Conservation (phyloP, 2,797 vertebrate genomes). For the Anomalospiza imberbis region DNA sequence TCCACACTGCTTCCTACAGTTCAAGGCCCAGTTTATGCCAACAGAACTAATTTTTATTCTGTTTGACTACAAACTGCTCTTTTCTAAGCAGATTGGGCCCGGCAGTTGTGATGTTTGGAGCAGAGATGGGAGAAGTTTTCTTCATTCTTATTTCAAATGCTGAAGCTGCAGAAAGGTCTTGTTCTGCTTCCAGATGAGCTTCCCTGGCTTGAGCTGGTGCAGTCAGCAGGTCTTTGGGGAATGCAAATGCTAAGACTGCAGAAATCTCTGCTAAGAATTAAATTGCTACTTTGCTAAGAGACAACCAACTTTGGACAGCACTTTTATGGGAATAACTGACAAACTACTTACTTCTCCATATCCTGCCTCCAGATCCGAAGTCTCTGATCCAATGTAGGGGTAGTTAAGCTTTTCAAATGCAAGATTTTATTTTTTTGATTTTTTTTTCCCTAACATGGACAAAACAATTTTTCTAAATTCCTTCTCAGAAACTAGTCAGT, state of each 20-base stretch:
- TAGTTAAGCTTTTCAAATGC: not conserved
- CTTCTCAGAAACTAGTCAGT: not conserved
- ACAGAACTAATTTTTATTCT: not conserved
- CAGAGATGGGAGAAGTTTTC: not conserved
- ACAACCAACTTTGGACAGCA: not conserved
- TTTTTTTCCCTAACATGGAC: not conserved
- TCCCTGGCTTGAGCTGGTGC: not conserved
- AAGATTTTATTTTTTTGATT: not conserved
- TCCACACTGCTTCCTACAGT: not conserved
- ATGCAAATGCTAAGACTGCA: not conserved
- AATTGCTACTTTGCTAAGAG: not conserved
- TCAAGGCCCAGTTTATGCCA: not conserved
- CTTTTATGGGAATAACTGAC: not conserved
- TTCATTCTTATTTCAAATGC: not conserved
- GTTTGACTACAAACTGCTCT: not conserved
- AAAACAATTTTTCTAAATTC: not conserved
- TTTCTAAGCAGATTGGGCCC: not conserved
- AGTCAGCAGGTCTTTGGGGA: not conserved
- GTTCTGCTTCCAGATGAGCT: not conserved
- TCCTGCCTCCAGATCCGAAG: not conserved
- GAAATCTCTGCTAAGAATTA: not conserved
- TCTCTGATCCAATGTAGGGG: not conserved
- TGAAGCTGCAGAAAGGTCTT: not conserved
- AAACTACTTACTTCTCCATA: not conserved
- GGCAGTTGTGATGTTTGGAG: not conserved